Percentiles rank a stretch among this genome's conserved stretches.
Conservation (phyloP, 2,888 invertebrate species). For the Andrena hattorfiana region DNA sequence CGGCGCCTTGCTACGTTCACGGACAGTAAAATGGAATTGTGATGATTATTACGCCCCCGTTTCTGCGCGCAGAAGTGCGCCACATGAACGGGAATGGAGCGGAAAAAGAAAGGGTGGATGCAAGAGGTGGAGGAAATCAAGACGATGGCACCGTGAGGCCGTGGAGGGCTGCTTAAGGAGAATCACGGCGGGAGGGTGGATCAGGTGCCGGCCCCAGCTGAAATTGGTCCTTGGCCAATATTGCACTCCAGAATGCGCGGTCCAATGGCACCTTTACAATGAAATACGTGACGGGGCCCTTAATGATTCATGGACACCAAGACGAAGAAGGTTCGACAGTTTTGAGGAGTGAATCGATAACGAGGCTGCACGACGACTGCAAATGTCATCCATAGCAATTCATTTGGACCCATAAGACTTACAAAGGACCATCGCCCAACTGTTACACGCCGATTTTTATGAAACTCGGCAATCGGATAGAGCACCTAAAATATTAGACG, state of each 20-base stretch:
- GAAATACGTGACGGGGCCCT: slow-evolving; percentile 35
- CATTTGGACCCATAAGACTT: too few species aligned
- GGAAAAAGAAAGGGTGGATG: slow-evolving; percentile 45
- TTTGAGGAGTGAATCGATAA: neutral
- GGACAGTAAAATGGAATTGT: slow-evolving; percentile 62
- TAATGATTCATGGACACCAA: slow-evolving; percentile 29
- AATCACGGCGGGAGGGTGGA: slow-evolving; percentile 54
- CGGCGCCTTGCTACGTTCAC: slow-evolving; percentile 28
- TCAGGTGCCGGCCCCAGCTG: slow-evolving; percentile 50
- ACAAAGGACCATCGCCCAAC: too few species aligned
- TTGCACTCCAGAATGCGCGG: slow-evolving; percentile 21
- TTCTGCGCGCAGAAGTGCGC: slow-evolving; percentile 18
- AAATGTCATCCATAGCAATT: too few species aligned
- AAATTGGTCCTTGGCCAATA: slow-evolving; percentile 54
- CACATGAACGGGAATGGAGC: slow-evolving; percentile 21
- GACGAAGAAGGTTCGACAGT: neutral
- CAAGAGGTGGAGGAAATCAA: slow-evolving; percentile 28
- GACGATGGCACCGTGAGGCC: slow-evolving; percentile 23
- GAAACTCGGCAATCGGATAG: too few species aligned
- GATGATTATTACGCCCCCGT: slow-evolving; percentile 56
- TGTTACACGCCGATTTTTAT: too few species aligned
- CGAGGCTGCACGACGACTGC: neutral
- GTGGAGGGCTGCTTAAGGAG: slow-evolving; percentile 43
- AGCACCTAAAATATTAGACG: too few species aligned
- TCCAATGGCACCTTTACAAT: slow-evolving; percentile 19